Percentiles rank a stretch among this genome's conserved stretches.
phyloP scores from a whole-genome alignment of 2,113 vertebrate species.

The Pyrgilauda ruficollis region DNA sequence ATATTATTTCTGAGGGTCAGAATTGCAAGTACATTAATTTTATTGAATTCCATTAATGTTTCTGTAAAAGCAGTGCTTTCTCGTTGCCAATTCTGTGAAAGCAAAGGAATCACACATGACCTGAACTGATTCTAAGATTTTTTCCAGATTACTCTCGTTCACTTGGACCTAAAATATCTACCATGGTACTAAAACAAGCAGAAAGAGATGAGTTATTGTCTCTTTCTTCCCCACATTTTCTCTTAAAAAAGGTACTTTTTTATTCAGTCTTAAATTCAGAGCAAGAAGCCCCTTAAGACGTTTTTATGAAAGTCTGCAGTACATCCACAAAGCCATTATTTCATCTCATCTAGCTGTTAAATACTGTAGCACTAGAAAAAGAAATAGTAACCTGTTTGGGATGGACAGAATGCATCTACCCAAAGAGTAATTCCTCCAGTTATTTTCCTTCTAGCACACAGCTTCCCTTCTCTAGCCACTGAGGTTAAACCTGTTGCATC shows the following conservation, averaged over 20 bases:
- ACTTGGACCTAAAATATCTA: background rate
- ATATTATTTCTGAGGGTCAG: background rate
- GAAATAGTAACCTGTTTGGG: background rate
- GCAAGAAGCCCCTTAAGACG: background rate
- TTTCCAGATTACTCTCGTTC: background rate
- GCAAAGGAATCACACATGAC: background rate
- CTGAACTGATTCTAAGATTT: background rate
- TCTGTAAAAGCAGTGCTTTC: background rate
- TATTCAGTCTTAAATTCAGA: background rate
- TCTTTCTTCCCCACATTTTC: background rate
- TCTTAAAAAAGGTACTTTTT: background rate
- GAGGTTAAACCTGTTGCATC: background rate
- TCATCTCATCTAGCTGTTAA: background rate
- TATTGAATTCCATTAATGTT: background rate
- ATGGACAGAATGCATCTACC: background rate
- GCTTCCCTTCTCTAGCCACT: background rate
- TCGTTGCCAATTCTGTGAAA: background rate
- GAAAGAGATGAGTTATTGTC: background rate
- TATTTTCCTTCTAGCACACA: background rate
- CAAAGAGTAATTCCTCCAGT: background rate
- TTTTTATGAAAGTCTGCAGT: background rate
- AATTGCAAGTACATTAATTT: background rate
- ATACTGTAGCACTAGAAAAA: background rate
- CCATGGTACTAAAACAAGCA: background rate
- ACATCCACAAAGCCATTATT: background rate